Evolutionary conservation across 2,113 vertebrate genomes (phyloP).

Genomic region (Rhegmatorhina hoffmannsi): DNA sequence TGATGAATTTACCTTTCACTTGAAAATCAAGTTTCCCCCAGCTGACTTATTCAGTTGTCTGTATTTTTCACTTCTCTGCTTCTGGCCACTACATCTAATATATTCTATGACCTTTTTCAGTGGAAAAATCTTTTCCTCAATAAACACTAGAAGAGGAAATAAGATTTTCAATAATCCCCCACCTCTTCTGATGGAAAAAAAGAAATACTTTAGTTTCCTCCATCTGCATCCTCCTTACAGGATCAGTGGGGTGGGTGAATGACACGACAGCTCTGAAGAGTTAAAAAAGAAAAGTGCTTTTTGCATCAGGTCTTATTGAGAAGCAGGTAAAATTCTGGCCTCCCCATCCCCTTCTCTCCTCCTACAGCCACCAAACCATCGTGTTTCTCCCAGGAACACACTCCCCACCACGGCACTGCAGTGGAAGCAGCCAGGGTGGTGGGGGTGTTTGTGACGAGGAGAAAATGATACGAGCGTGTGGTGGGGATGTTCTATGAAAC

Average conservation of each 20-base stretch:
- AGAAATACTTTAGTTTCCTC: background rate
- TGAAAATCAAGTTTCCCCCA: background rate
- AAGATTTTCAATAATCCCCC: background rate
- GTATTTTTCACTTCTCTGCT: background rate
- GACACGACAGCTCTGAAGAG: background rate
- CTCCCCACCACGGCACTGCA: background rate
- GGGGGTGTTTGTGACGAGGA: background rate
- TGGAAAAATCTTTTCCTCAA: background rate
- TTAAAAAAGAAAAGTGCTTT: fast-evolving
- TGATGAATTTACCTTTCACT: background rate
- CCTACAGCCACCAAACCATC: background rate
- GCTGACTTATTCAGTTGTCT: background rate
- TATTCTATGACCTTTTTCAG: background rate
- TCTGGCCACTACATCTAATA: background rate
- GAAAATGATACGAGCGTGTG: background rate
- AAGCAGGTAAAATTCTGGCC: background rate
- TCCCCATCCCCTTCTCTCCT: background rate
- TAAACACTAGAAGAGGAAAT: background rate
- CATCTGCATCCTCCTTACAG: background rate
- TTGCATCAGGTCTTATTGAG: background rate
- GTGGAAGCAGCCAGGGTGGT: background rate
- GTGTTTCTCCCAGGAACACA: background rate
- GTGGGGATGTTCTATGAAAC: background rate
- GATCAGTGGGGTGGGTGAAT: no score
- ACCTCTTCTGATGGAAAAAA: background rate